Base-by-base conservation (phyloP, 2,797 vertebrate genomes). In the Luscinia megarhynchos region DNA sequence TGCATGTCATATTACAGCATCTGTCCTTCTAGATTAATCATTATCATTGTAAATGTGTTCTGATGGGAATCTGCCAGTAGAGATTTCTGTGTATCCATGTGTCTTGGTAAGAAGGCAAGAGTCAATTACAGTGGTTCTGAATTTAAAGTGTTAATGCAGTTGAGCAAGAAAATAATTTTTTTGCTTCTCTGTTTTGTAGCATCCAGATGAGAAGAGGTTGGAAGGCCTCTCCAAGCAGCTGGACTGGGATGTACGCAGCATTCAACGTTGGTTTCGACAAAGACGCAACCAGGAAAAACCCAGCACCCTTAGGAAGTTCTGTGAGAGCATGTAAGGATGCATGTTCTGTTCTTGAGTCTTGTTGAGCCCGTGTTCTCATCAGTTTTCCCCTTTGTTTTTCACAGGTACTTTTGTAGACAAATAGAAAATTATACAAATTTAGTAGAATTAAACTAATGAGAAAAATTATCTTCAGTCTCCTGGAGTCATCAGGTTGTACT, bases 261-360 rank as follows among this genome's bases (percentile, higher is more conserved):
- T 99, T 97, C 99, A 99, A 73, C 99, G 99, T 48, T 99, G 99
- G 99, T 99, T 99, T 98, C 97, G 99, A 91, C 99, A 99, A 70
- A 98, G 99, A 36, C 99, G 99, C 93, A 99, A 99, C 97, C 99
- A 99, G 97, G 99, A 99, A 97, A 99, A 99, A 82, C 99, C 99
- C 70, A 99, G 99, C 97, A 99, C 98, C 16, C 98, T 99, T 54
- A 98, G 98, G 2, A 98, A 98, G 72, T 99, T 99, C 98, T 99
- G 99, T 88, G 99, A 99, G 96, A 99, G 99, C 99, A 99, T 99
- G 99, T 99, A 98, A 99, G 99, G 84, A 95, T 70, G 26, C 18
- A 0, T 9, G 11, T 95, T 82, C 30, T 21, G 24, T 78, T 87
- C 63, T 67, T 78, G 32, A 67, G 16, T 87, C 63, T 67, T 53